Evolutionary conservation across 2,797 vertebrate genomes (phyloP).

Genomic region (Phalloptychus januarius): DNA sequence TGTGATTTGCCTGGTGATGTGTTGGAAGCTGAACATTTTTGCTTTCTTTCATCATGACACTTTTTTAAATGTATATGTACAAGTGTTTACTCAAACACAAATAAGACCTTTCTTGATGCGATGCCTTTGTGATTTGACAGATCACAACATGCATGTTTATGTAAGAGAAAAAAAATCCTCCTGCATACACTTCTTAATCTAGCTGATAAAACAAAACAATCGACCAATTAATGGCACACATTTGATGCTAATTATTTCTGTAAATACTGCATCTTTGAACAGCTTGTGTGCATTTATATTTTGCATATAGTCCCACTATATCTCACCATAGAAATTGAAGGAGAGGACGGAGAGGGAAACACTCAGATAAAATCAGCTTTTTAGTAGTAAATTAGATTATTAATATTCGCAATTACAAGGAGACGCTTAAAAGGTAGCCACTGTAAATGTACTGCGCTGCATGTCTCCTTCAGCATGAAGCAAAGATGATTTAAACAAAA

Average conservation of each 20-base stretch:
- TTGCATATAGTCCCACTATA: neutral
- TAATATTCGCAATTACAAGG: neutral
- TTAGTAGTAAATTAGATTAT: too few species aligned
- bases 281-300: neutral
- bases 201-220: neutral
- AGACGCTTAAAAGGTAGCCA: neutral
- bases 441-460: neutral
- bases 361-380: neutral
- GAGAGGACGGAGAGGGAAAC: neutral
- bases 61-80: neutral
- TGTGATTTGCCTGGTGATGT: too few species aligned
- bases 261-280: neutral
- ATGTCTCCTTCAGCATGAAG: neutral
- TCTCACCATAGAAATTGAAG: neutral
- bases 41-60: neutral
- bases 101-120: neutral
- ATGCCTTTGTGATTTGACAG: neutral
- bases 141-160: neutral
- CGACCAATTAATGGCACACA: neutral
- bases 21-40: neutral
- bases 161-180: neutral
- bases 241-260: neutral
- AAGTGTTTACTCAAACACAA: neutral
- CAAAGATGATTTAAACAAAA: neutral
- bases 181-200: neutral